These are phyloP conservation scores for Cariama cristata DNA, from an alignment of 2,113 vertebrate species.

Conservation along the genomic window DNA sequence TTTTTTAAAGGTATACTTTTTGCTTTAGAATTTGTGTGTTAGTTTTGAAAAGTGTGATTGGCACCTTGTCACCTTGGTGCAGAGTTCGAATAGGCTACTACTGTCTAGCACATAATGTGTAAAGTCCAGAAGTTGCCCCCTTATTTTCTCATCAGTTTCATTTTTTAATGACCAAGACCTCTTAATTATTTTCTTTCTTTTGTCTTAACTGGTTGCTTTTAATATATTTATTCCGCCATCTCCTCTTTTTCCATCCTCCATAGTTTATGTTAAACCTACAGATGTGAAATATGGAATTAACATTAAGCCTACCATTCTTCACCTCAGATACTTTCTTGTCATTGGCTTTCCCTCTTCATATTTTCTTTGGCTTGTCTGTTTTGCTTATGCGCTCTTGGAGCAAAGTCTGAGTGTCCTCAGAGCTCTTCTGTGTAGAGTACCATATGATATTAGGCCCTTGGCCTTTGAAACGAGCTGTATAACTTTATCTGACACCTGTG, in stretches of 20 bases:
- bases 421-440: neutral
- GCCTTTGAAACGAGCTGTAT: neutral
- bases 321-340: neutral
- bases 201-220: neutral
- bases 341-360: accelerated
- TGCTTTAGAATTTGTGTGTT: neutral
- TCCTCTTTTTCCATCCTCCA: neutral
- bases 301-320: neutral
- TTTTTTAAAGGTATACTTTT: neutral
- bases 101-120: neutral
- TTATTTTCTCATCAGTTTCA: neutral
- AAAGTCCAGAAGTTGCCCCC: neutral
- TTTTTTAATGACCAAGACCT: neutral
- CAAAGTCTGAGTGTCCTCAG: neutral
- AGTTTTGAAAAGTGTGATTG: neutral
- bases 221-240: neutral
- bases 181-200: neutral
- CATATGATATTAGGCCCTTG: neutral
- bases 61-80: neutral
- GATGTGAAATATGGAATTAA: neutral
- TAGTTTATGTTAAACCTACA: neutral
- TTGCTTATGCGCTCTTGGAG: neutral
- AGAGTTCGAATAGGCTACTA: neutral
- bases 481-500: neutral
- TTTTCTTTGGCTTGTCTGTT: neutral